Base-by-base conservation (phyloP, 2,113 vertebrate genomes). In the Dunckerocampus dactyliophorus region DNA sequence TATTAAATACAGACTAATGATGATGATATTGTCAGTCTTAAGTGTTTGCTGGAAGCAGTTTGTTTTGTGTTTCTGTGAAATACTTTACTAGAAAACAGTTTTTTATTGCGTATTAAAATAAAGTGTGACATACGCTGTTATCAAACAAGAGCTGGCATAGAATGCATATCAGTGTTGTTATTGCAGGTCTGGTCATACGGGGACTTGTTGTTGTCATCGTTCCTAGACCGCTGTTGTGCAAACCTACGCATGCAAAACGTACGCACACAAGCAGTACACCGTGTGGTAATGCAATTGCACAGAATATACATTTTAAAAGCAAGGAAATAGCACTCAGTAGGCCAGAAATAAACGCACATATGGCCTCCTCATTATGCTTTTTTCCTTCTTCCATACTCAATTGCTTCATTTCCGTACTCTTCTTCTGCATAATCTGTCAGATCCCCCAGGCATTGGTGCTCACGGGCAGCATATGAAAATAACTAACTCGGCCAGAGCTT, bases 401-500 rank as follows among this genome's bases (percentile, higher is more conserved):
- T 42, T 56, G 37, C 19, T 56, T 20, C 54, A 56, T 56, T 42
- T 20, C 54, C 12, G 7, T 24, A 43, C 34, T 42, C n/a, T 42
- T 56, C 54, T 21, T 56, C 54, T 42, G 54, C 54, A 56, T 56
- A 56, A 56, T 56, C 54, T 42, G 34, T 39, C 54, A 42, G 34
- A 56, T 56, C 34, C 54, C 54, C 16, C 54, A 21, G 54, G 54
- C 54, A 15, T 6, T 13, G 54, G 53, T 4, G 12, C 34, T 56
- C 53, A 42, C 34, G 10, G 17, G 6, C 53, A 56, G 34, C 37
- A 42, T 21, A 56, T 56, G 54, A 56, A 43, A 56, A 56, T 56
- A 42, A 56, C 34, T 43, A 56, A 56, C 37, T 56, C 37, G 34
- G 54, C 37, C 54, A 9, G 28, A 55, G 52, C 31, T 19, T 12